Evolutionary conservation across 2,797 vertebrate genomes (phyloP).

Genomic region (Acrocephalus scirpaceus): DNA sequence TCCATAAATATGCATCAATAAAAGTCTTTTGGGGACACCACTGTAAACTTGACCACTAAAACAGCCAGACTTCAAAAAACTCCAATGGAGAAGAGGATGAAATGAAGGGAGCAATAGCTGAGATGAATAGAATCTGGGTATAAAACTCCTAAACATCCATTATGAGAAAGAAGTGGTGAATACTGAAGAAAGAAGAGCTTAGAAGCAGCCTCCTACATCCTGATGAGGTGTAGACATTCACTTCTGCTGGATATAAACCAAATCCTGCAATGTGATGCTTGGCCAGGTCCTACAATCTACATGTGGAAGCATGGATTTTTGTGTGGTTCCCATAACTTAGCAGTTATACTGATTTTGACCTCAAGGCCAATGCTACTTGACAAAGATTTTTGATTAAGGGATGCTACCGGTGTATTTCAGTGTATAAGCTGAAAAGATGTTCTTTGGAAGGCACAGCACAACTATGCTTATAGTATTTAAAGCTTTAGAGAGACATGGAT

Average conservation of each 20-base stretch:
- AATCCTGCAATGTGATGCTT: background rate
- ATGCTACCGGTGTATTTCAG: background rate
- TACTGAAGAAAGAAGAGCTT: background rate
- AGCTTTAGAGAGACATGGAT: background rate
- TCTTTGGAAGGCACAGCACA: background rate
- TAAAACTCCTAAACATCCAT: background rate
- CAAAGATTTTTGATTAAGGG: background rate
- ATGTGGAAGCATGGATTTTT: fast-evolving
- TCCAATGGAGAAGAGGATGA: background rate
- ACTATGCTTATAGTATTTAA: background rate
- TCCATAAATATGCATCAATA: background rate
- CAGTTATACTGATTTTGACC: background rate
- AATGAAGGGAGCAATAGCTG: background rate
- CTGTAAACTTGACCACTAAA: background rate
- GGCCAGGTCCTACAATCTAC: background rate
- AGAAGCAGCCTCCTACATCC: background rate
- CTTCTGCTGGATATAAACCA: background rate
- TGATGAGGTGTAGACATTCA: background rate
- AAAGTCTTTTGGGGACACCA: background rate
- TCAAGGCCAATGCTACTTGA: background rate
- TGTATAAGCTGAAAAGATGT: background rate
- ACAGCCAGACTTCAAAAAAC: background rate
- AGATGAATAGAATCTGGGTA: background rate
- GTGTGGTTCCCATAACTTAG: background rate
- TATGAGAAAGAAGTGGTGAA: background rate